A percentile compares a stretch with the other conserved stretches of the same genome.
Evolutionary conservation across 2,888 invertebrate species (phyloP).

Genomic region (Alsophila aescularia): DNA sequence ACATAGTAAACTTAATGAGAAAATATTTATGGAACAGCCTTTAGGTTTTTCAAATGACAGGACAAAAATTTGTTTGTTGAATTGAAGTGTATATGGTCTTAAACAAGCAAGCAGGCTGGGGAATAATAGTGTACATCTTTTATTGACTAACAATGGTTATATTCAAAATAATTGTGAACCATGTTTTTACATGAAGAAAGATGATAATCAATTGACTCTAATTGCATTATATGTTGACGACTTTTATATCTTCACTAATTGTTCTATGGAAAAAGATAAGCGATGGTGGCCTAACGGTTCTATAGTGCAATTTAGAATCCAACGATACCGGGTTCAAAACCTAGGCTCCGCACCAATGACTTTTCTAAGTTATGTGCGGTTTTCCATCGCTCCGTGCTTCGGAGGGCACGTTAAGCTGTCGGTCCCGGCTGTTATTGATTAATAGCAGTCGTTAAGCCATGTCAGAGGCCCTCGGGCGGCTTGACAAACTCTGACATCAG

Average conservation of each 20-base stretch:
- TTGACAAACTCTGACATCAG: too few relatives aligned
- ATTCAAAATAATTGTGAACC: slow-evolving; percentile 4
- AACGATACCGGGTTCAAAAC: too few relatives aligned
- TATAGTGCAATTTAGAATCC: too few relatives aligned
- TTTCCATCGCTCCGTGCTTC: too few relatives aligned
- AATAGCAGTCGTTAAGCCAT: too few relatives aligned
- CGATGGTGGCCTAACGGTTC: too few relatives aligned
- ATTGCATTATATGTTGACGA: slow-evolving; percentile 1
- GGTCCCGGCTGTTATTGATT: too few relatives aligned
- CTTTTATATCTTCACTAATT: not conserved
- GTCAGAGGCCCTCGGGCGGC: too few relatives aligned
- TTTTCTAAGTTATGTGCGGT: too few relatives aligned
- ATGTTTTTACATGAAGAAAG: slow-evolving; percentile 1
- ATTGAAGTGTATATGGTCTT: slow-evolving; percentile 1
- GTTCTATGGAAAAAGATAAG: too few relatives aligned
- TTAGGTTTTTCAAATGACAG: slow-evolving; percentile 4
- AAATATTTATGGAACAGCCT: slow-evolving; percentile 10
- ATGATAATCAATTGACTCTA: not conserved
- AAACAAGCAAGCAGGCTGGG: slow-evolving; percentile 1
- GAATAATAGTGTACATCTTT: slow-evolving; percentile 1
- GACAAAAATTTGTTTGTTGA: not conserved
- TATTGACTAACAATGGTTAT: not conserved
- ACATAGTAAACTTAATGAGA: slow-evolving; percentile 2
- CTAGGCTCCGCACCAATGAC: too few relatives aligned
- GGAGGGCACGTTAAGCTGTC: too few relatives aligned